A percentile compares a stretch with the other conserved stretches of the same genome.
phyloP scores from a whole-genome alignment of 2,888 invertebrate genomes.

The Steromphala cineraria region DNA sequence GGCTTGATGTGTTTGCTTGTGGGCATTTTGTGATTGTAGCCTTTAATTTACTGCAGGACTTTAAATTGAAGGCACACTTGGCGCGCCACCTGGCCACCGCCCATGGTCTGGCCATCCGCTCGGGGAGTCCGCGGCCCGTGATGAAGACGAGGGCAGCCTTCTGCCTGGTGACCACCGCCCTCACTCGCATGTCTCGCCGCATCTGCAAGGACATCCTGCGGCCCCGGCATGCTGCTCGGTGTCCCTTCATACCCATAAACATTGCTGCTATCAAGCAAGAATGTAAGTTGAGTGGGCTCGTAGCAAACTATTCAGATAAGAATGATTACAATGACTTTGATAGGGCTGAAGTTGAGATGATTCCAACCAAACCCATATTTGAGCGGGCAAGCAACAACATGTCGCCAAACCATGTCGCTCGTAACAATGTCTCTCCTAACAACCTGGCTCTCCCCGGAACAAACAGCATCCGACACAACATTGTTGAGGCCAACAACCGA shows the following conservation, averaged over 20 bases:
- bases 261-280: conserved; percentile 87
- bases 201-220: conserved; percentile 87
- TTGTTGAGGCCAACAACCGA: background rate
- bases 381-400: conserved; percentile 15
- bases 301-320: conserved; percentile 9
- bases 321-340: conserved; percentile 19
- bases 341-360: conserved; percentile 4
- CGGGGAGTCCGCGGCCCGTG: conserved; percentile 90
- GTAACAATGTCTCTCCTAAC: conserved; percentile 13
- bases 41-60: conserved; percentile 79
- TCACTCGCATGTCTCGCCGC: conserved; percentile 91
- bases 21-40: conserved; percentile 1
- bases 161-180: conserved; percentile 92
- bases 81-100: conserved; percentile 95
- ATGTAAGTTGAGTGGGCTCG: conserved; percentile 78
- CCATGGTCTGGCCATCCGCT: conserved; percentile 85
- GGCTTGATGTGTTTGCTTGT: background rate
- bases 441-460: background rate
- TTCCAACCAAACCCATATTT: conserved; percentile 5
- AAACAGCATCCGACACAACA: background rate
- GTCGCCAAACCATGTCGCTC: conserved; percentile 5
- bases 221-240: conserved; percentile 90
- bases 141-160: conserved; percentile 98
- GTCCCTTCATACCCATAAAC: conserved; percentile 83
- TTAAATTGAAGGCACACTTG: conserved; percentile 94